Conservation (phyloP, 2,888 invertebrate genomes). For the Sphaerophoria taeniata region DNA sequence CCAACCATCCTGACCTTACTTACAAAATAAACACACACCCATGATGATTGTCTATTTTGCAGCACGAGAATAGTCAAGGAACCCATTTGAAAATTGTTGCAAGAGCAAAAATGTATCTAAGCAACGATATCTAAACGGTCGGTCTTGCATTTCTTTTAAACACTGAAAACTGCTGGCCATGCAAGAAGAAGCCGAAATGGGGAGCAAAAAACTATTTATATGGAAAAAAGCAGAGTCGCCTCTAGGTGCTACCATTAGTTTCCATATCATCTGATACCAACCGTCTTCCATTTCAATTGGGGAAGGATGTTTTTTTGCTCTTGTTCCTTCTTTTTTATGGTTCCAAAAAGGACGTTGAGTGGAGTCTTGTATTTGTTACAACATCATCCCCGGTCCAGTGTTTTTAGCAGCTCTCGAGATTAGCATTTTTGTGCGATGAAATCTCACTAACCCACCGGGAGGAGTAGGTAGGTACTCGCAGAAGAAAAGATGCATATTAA, state of each 20-base stretch:
- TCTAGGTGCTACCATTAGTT: slow-evolving; percentile 59
- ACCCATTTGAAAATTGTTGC: slow-evolving; percentile 44
- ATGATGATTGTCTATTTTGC: neutral
- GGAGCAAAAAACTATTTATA: slow-evolving; percentile 37
- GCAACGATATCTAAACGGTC: slow-evolving; percentile 18
- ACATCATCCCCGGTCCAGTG: slow-evolving; percentile 46
- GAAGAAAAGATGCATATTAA: slow-evolving; percentile 28
- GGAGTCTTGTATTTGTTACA: slow-evolving; percentile 41
- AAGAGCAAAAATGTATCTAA: slow-evolving; percentile 19
- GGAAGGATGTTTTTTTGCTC: slow-evolving; percentile 7
- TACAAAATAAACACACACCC: neutral
- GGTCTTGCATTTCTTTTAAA: slow-evolving; percentile 58
- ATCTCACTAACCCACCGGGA: slow-evolving; percentile 17
- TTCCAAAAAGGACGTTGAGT: slow-evolving; percentile 8
- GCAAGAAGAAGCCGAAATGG: slow-evolving; percentile 22
- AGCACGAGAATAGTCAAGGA: slow-evolving; percentile 50
- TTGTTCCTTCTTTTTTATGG: slow-evolving; percentile 9
- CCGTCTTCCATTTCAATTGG: slow-evolving; percentile 43
- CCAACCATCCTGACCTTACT: neutral
- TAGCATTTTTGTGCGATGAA: slow-evolving; percentile 30
- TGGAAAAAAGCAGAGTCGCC: slow-evolving; percentile 26
- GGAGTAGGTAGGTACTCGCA: neutral
- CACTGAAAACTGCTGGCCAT: slow-evolving; percentile 43
- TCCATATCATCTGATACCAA: slow-evolving; percentile 51
- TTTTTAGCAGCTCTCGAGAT: slow-evolving; percentile 32